Conservation (phyloP, 1,140 invertebrate species). For the Temnothorax curvispinosus region DNA sequence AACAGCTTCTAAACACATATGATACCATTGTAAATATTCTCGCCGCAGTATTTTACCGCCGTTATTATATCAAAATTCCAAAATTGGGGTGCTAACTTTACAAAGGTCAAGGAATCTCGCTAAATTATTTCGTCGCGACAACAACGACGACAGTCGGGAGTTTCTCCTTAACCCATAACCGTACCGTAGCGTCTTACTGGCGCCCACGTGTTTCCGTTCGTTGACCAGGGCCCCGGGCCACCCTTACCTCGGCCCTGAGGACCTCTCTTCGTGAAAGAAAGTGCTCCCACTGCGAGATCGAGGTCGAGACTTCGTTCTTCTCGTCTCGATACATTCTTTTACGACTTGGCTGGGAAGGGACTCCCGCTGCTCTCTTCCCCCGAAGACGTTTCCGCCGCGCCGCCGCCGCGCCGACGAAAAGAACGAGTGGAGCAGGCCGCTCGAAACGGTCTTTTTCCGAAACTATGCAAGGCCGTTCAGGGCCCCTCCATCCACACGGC, state of each 20-base stretch:
- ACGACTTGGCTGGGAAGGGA: conserved; percentile 52
- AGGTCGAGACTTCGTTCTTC: conserved; percentile 71
- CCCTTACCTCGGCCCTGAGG: conserved; percentile 48
- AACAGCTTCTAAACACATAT: conserved; percentile 21
- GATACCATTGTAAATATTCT: background rate
- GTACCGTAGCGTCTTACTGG: background rate
- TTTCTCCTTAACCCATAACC: background rate
- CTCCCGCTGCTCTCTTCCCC: conserved; percentile 12
- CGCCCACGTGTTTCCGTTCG: background rate
- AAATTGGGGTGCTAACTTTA: too few species aligned
- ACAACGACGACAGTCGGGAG: background rate
- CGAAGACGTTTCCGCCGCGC: background rate
- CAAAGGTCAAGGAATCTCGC: background rate
- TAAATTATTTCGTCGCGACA: conserved; percentile 13
- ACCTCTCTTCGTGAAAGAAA: conserved; percentile 69
- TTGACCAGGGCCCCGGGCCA: conserved; percentile 14
- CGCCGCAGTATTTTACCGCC: background rate
- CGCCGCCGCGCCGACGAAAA: background rate
- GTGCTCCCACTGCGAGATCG: conserved; percentile 73
- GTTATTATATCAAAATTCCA: background rate
- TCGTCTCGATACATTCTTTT: conserved; percentile 67
- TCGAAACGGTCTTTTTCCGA: conserved; percentile 13
- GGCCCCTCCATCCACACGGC: background rate
- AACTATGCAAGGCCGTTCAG: conserved; percentile 61
- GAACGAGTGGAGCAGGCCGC: background rate